These are phyloP conservation scores for Heliornis fulica DNA, from an alignment of 2,113 vertebrate genomes.

Conservation along the genomic window DNA sequence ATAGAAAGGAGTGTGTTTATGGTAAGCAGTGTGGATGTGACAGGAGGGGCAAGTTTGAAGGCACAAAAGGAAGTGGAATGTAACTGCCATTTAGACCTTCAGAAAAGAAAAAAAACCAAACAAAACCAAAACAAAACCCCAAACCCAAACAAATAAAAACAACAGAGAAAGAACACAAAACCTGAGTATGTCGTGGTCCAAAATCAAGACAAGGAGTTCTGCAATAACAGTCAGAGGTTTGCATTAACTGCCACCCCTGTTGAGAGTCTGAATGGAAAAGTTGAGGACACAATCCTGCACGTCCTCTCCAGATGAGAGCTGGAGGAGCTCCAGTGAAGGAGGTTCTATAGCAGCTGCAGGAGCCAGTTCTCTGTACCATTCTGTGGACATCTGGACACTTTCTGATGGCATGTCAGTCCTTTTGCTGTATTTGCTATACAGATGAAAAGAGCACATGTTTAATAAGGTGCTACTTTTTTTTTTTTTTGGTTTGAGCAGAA, in stretches of 20 bases:
- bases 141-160: too few species aligned
- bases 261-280: background rate
- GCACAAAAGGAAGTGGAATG: background rate
- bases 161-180: background rate
- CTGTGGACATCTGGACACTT: background rate
- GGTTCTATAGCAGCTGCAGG: background rate
- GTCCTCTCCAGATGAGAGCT: background rate
- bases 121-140: too few species aligned
- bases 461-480: background rate
- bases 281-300: background rate
- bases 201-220: background rate
- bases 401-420: background rate
- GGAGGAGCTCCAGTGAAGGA: background rate
- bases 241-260: background rate
- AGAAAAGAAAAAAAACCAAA: fast-evolving
- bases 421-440: background rate
- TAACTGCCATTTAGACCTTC: background rate
- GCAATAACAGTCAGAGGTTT: background rate
- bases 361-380: background rate
- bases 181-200: background rate
- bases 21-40: background rate
- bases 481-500: background rate
- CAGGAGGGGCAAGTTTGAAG: background rate
- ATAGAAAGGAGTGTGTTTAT: background rate
- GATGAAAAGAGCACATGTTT: background rate